These are phyloP conservation scores for Acrobasis consociella DNA, from an alignment of 2,888 invertebrate species.

Conservation along the genomic window DNA sequence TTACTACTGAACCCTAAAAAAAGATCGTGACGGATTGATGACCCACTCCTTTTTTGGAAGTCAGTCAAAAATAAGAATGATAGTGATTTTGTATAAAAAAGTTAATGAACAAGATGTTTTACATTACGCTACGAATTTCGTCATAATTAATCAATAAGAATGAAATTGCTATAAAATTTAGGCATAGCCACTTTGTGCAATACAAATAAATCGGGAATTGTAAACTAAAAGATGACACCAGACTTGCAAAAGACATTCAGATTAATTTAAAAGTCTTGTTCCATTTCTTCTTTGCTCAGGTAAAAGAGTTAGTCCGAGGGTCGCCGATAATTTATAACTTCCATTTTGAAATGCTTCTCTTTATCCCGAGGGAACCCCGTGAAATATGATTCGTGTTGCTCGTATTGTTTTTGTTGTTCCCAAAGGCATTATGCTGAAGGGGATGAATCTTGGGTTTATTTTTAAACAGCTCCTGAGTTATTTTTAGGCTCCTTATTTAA, in stretches of 20 bases:
- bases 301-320: constrained; percentile 15
- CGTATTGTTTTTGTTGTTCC: constrained; percentile 16
- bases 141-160: no score
- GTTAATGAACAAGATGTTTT: no score
- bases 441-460: constrained; percentile 19
- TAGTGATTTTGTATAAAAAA: no score
- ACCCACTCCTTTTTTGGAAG: no score
- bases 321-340: constrained; percentile 16
- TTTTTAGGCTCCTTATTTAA: background rate
- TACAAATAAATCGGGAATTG: background rate
- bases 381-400: constrained; percentile 18
- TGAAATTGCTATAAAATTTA: no score
- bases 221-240: no score
- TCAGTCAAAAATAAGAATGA: no score
- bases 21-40: no score
- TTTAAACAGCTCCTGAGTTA: background rate
- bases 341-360: constrained; percentile 20
- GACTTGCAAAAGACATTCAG: background rate
- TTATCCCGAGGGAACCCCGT: constrained; percentile 14
- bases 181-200: no score
- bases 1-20: no score
- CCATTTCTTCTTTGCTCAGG: background rate
- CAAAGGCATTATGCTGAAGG: constrained; percentile 10
- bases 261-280: background rate
- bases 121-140: no score